phyloP scores from a whole-genome alignment of 1,140 invertebrate species.

The Meloidogyne hapla region DNA sequence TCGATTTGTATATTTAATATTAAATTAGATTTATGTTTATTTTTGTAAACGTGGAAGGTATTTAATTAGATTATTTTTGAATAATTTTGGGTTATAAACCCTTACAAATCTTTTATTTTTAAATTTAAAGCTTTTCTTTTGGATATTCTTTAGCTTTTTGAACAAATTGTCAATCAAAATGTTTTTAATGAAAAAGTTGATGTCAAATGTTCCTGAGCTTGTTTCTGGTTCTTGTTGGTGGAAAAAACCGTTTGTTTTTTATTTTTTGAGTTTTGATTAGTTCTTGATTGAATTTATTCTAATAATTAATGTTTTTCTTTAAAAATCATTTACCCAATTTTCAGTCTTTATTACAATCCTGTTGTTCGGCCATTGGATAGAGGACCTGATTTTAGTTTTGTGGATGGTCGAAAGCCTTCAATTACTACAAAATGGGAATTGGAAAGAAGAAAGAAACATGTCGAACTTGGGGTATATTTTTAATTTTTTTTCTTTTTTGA shows the following conservation, averaged over 20 bases:
- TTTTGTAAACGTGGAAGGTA: too few species aligned
- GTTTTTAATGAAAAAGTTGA: neutral
- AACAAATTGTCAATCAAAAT: neutral
- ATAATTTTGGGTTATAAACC: too few species aligned
- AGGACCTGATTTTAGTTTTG: conserved; percentile 55
- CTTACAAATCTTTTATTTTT: too few species aligned
- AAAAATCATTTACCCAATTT: conserved; percentile 19
- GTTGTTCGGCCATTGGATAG: conserved; percentile 47
- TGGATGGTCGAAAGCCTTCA: conserved; percentile 35
- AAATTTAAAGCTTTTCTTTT: neutral
- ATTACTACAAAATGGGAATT: conserved; percentile 43
- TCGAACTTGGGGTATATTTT: conserved; percentile 44
- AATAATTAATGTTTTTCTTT: too few species aligned
- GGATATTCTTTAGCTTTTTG: too few species aligned
- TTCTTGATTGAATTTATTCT: too few species aligned
- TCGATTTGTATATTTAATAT: too few species aligned
- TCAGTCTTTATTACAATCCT: conserved; percentile 51
- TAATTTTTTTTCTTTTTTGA: neutral
- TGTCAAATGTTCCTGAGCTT: neutral
- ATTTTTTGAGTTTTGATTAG: too few species aligned
- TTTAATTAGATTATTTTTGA: too few species aligned
- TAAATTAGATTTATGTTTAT: too few species aligned
- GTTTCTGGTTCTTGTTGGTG: conserved; percentile 36
- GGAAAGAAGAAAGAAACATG: conserved; percentile 41
- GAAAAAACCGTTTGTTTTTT: conserved; percentile 53